These are phyloP conservation scores for Hydrochoerus hydrochaeris DNA, from an alignment of 2,113 vertebrate genomes.

Conservation along the genomic window DNA sequence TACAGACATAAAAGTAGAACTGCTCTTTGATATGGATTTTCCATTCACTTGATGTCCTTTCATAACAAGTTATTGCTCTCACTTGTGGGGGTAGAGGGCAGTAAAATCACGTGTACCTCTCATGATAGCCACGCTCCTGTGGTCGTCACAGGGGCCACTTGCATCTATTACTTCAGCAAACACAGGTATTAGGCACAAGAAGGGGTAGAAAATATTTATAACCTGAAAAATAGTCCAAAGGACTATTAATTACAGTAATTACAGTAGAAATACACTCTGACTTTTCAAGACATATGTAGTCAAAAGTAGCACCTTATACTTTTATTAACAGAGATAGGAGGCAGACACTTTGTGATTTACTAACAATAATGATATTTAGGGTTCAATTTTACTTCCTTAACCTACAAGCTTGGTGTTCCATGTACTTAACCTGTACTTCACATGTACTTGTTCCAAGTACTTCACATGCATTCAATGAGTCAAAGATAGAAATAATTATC, in stretches of 20 bases:
- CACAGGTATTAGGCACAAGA: background rate
- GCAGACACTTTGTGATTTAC: background rate
- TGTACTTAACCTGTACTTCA: background rate
- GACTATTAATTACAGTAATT: too few species aligned
- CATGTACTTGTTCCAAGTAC: background rate
- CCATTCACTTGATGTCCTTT: conserved; percentile 68
- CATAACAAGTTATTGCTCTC: conserved; percentile 60
- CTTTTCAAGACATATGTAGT: background rate
- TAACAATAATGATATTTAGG: background rate
- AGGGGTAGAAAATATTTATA: background rate
- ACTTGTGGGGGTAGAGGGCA: background rate
- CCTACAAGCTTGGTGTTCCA: background rate
- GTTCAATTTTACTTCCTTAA: conserved; percentile 24
- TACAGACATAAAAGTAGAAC: conserved; percentile 64
- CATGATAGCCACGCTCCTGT: background rate
- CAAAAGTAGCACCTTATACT: background rate
- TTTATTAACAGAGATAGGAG: background rate
- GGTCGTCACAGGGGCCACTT: background rate
- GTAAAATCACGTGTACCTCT: conserved; percentile 35
- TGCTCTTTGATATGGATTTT: conserved; percentile 66
- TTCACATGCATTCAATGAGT: background rate
- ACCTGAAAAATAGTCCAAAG: background rate
- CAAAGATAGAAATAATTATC: background rate
- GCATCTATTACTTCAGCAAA: background rate
- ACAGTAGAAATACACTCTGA: background rate